Evolutionary conservation across 2,888 invertebrate genomes (phyloP), one percentile per base, ranked within the genome.

Genomic region (Drosophila greeni): DNA sequence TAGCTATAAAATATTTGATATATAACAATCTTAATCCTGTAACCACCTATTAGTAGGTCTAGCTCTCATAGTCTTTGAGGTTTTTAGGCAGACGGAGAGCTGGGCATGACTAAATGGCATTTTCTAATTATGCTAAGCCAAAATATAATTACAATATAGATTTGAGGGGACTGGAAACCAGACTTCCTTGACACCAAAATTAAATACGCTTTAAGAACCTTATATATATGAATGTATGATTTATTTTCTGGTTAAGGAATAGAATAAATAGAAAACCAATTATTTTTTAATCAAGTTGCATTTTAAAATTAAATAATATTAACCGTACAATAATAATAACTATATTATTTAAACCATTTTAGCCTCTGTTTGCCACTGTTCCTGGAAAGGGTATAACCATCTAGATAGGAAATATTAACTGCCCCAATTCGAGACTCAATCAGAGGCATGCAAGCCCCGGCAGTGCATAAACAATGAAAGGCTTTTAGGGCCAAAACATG

Each of bases 401-500:
- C 77, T 60, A 76, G 77, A 77, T 77, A 74, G 66, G 34, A 43
- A 26, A 37, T n/a, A n/a, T 26, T 23, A 42, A 43, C 65, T 62
- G 34, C 16, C 33, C 43, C 47, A 55, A 45, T 66, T 49, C 34
- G 48, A 23, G 54, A 54, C 54, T 56, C 70, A 76, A 60, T 78
- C 71, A 73, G 45, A 42, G 55, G 43, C 55, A 47, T 61, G 53
- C 39, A 33, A 37, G 23, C 18, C 23, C 33, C 29, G 34, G 31
- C 64, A 66, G 66, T 79, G 60, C 60, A 68, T 66, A 58, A 77
- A 82, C 77, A 77, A 77, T 80, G 73, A 82, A 77, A 77, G 58
- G 73, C 77, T 77, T 77, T 77, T 80, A 77, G 78, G 54, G 33
- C 56, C 60, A n/a, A 12, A 43, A 26, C 16, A 26, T n/a, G 11